Evolutionary conservation across 1,140 invertebrate species (phyloP).

Genomic region (Eulimnadia texana): DNA sequence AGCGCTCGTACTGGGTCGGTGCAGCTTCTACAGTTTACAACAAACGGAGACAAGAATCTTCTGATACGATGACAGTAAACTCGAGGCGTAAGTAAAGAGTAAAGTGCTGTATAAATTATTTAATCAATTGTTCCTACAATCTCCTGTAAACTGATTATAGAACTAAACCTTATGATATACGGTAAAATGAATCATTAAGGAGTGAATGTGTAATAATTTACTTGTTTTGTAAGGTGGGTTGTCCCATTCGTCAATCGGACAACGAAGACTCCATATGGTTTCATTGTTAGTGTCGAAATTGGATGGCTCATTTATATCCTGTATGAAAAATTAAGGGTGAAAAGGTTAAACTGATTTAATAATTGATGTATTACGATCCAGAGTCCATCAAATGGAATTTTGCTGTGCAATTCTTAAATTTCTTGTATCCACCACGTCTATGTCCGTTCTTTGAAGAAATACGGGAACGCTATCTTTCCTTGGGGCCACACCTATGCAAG

Average conservation of each 20-base stretch:
- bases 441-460: constrained; percentile 17
- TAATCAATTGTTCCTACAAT: too few species aligned
- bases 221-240: constrained; percentile 15
- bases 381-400: constrained; percentile 25
- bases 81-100: too few species aligned
- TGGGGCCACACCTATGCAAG: constrained; percentile 15
- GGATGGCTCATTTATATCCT: constrained; percentile 36
- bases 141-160: too few species aligned
- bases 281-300: constrained; percentile 24
- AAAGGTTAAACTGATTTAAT: too few species aligned
- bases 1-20: neutral
- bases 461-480: constrained; percentile 12
- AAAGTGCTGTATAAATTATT: too few species aligned
- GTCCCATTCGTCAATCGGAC: constrained; percentile 13
- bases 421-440: constrained; percentile 28
- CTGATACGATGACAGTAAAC: too few species aligned
- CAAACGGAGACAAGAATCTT: too few species aligned
- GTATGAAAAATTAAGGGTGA: too few species aligned
- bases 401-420: constrained; percentile 27
- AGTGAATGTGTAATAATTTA: neutral
- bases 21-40: too few species aligned
- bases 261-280: constrained; percentile 11
- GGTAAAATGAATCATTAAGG: too few species aligned
- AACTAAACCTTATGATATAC: too few species aligned
- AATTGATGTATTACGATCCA: constrained; percentile 31